phyloP scores from a whole-genome alignment of 2,888 invertebrate genomes.

The Coenonympha arcania region DNA sequence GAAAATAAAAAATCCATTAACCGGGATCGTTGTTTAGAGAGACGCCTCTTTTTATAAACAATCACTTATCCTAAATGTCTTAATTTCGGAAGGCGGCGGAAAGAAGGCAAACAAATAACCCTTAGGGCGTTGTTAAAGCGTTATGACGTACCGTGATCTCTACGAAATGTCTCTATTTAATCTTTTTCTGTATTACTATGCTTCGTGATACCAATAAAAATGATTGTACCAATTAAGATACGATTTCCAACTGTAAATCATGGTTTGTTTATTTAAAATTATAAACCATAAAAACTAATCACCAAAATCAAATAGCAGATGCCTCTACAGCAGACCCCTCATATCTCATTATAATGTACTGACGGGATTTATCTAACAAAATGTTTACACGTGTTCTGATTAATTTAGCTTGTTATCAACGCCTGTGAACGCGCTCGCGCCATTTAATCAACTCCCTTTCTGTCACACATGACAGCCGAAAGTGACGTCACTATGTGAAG shows the following conservation, averaged over 20 bases:
- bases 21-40: constrained; percentile 37
- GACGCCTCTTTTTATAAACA: constrained; percentile 41
- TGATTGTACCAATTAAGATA: constrained; percentile 51
- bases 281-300: constrained; percentile 56
- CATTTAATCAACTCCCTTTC: constrained; percentile 52
- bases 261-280: constrained; percentile 52
- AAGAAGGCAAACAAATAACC: constrained; percentile 32
- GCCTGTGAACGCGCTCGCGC: constrained; percentile 44
- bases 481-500: constrained; percentile 31
- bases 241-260: constrained; percentile 45
- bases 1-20: constrained; percentile 43
- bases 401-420: constrained; percentile 60
- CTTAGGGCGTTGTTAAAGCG: constrained; percentile 19
- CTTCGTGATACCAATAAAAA: constrained; percentile 31
- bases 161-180: constrained; percentile 18
- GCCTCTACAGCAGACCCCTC: constrained; percentile 40
- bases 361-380: constrained; percentile 55
- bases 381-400: constrained; percentile 66
- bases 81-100: constrained; percentile 42
- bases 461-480: constrained; percentile 41
- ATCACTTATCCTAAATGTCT: constrained; percentile 43
- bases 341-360: constrained; percentile 37
- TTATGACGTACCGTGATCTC: constrained; percentile 6
- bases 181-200: constrained; percentile 12
- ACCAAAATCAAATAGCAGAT: constrained; percentile 54